Percentiles rank a stretch among this genome's conserved stretches.
Evolutionary conservation across 1,140 invertebrate genomes (phyloP).

Genomic region (Leptinotarsa undecemlineata): DNA sequence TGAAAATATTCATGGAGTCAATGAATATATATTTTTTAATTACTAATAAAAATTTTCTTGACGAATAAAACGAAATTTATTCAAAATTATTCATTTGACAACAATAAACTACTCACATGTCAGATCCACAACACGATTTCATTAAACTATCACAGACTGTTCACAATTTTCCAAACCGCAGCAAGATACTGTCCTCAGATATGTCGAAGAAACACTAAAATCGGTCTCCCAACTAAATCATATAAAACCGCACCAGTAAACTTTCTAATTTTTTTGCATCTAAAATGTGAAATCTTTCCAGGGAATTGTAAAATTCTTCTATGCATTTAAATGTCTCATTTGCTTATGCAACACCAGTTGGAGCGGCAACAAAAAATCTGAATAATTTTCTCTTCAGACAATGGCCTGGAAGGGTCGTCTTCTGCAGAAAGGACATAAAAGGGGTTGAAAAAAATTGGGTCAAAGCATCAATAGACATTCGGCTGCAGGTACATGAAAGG

Average conservation of each 20-base stretch:
- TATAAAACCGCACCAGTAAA: slow-evolving; percentile 39
- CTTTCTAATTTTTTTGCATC: slow-evolving; percentile 51
- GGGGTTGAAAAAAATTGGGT: slow-evolving; percentile 32
- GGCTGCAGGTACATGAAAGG: slow-evolving; percentile 24
- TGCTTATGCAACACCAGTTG: slow-evolving; percentile 34
- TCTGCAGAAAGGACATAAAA: slow-evolving; percentile 5
- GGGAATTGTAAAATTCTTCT: slow-evolving; percentile 54
- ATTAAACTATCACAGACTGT: not conserved
- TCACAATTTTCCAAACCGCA: not conserved
- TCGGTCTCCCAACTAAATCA: slow-evolving; percentile 14
- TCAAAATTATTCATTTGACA: not conserved
- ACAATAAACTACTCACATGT: not conserved
- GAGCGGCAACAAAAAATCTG: slow-evolving; percentile 46
- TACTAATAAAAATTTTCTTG: too few species aligned
- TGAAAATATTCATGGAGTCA: too few species aligned
- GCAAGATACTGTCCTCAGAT: not conserved
- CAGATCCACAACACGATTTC: not conserved
- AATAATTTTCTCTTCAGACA: slow-evolving; percentile 37
- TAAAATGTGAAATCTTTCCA: slow-evolving; percentile 39
- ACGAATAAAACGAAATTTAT: too few species aligned
- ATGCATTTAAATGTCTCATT: slow-evolving; percentile 56
- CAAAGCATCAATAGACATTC: slow-evolving; percentile 22
- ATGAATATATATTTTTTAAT: too few species aligned
- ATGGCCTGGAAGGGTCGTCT: slow-evolving; percentile 13
- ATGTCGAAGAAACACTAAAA: slow-evolving; percentile 9